These are phyloP conservation scores for Helobdella robusta DNA, from an alignment of 2,888 invertebrate species.

Conservation along the genomic window DNA sequence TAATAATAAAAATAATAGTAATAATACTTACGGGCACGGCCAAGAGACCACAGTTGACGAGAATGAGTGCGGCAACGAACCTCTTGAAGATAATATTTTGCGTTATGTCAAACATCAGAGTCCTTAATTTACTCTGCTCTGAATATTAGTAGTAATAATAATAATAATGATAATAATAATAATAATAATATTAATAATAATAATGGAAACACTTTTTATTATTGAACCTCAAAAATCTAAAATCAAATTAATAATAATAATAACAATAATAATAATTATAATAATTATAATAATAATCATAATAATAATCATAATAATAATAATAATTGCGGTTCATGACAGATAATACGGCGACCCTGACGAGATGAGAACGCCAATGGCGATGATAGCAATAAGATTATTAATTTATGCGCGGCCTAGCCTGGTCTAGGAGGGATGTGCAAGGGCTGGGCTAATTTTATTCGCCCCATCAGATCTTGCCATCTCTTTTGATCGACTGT, in stretches of 20 bases:
- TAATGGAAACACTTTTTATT: no score
- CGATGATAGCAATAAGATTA: not conserved
- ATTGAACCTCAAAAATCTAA: no score
- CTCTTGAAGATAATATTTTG: slow-evolving; percentile 91
- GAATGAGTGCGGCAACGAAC: slow-evolving; percentile 81
- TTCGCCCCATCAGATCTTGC: slow-evolving; percentile 94
- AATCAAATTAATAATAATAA: no score
- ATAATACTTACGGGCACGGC: slow-evolving; percentile 73
- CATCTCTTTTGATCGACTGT: slow-evolving; percentile 98
- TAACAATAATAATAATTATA: no score
- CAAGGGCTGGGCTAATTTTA: slow-evolving; percentile 96
- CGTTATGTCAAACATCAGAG: slow-evolving; percentile 92
- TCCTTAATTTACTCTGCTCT: slow-evolving; percentile 78
- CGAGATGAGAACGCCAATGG: not conserved
- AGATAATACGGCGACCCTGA: no score
- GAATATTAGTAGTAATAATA: slow-evolving; percentile 20
- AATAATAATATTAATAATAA: not conserved
- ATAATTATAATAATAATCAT: no score
- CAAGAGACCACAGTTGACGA: slow-evolving; percentile 81
- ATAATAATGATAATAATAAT: not conserved
- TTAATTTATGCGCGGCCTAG: slow-evolving; percentile 27
- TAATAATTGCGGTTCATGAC: no score
- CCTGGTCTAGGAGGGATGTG: slow-evolving; percentile 87
- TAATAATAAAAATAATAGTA: not conserved
- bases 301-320: no score